Base-by-base conservation (phyloP, 2,113 vertebrate genomes). In the Nicator chloris region DNA sequence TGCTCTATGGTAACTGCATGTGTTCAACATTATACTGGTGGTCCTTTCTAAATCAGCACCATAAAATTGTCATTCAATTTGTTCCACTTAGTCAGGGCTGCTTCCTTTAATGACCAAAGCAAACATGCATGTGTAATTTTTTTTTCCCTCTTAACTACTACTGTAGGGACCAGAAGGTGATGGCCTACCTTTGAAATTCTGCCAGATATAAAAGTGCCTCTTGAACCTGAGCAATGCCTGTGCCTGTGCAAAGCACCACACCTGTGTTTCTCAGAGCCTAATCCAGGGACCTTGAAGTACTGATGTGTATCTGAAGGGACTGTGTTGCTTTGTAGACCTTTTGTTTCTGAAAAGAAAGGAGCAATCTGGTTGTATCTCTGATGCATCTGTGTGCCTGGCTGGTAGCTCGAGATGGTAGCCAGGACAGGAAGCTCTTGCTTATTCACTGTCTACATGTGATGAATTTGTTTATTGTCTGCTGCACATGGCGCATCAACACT, bases 401-500 rank as follows among this genome's bases (percentile, higher is more conserved):
- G 40, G 54, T 51, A 45, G 63, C 40, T 86, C 15, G 42, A 60
- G 75, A 33, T 63, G 27, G 10, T 40, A 42, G 31, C 16, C 31
- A 78, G 27, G 35, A 23, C 18, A 33, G 56, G 83, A 93, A 50
- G 7, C 30, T 84, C 39, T 63, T 1, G 3, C 11, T 50, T 59
- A 5, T 81, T 63, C 39, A 61, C 6, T 79, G 30, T 27, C 13
- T 71, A 10, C 4, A 2, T 13, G 9, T 56, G 61, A 51, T 33
- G 30, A 35, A 60, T 89, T 77, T 86, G 10, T 84, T 77, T 69
- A 23, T 60, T 66, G 17, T 45, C 35, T 85, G 60, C 47, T 7
- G 3, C 13, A 11, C 30, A 57, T 70, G n/a, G 31, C 0, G 0
- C 11, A 61, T 69, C 30, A 59, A 33, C 19, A 9, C 15, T 51